Evolutionary conservation across 2,797 vertebrate genomes (phyloP), one percentile per base, ranked within the genome.

Genomic region (Alcedo quadribrachys): DNA sequence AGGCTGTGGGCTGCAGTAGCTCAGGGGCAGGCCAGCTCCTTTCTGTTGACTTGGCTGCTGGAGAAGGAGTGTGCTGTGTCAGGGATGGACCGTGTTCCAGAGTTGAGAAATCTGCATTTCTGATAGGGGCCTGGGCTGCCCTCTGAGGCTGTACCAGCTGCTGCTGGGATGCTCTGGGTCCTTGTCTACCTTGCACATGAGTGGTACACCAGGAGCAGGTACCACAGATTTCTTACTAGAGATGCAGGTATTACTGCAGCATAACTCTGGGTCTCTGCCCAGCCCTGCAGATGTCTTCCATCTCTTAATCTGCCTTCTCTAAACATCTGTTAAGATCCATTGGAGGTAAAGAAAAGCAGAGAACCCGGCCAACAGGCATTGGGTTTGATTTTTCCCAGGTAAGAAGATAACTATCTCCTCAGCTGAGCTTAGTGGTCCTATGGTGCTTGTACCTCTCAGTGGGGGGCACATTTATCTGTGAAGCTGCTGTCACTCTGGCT

Each of bases 361-460:
- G 24, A 66, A 50, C 4, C 7, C 42, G 53, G 8, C 43, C 21
- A 6, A 11, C 0, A 1, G 25, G 6, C 3, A 1, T 12, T 66
- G 16, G 20, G 12, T 69, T 80, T 70, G 16, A 40, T 84, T 89
- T 82, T 82, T 77, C 35, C 9, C 7, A 8, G n/a, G 4, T 43
- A 9, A 33, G 12, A 22, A 6, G 22, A 30, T 65, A 55, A 35
- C 9, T 24, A 1, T 79, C 57, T 70, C 45, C 24, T 68, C 30
- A n/a, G 19, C 57, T 21, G 6, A 45, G 37, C 25, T 22, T 20
- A 6, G 21, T 21, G 12, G 3, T 80, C 42, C 30, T 73, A 1
- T 0, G 2, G 35, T 5, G 8, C 0, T 0, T 15, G 19, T 46
- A 8, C 14, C 27, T 77, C 9, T 45, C 5, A 3, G 21, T 2